Evolutionary conservation across 2,888 invertebrate species (phyloP), one percentile per base, ranked within the genome.

Genomic region (Arrhopalites spinosus): DNA sequence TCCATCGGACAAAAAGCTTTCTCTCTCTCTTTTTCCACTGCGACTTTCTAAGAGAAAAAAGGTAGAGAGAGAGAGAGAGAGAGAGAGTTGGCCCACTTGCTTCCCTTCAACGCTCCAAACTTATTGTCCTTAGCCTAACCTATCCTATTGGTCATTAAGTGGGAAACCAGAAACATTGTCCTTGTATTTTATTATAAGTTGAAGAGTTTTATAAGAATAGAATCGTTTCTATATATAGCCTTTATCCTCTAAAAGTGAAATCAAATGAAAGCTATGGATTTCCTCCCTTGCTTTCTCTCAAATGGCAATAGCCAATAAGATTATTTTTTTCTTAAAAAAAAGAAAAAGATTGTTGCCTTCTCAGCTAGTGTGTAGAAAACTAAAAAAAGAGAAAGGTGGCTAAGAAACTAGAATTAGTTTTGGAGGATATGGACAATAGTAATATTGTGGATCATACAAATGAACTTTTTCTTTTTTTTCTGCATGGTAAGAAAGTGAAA

Each of bases 1-100:
- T 70, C 20, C 56, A 47, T 67, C 56, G 56, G 70, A 70, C 70
- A 70, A 70, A 70, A 30, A 56, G 56, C 56, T 70, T 53, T 30
- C 50, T 61, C 15, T 61, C 20, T 66, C 15, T 20, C 66, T 36
- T 23, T 43, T 45, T 23, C 20, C 36, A 2, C 20, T 20, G 8
- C 53, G 7, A 8, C 53, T 20, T 17, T 17, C 53, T 53, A 36
- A 36, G 36, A 36, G 36, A 36, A 36, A 15, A 45, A 45, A 45
- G 47, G n/a, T n/a, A n/a, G n/a, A 36, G 36, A 7, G 36, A 36
- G 36, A 36, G 36, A 7, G 36, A 36, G 36, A 36, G 11, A 36
- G 11, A 36, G 36, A 36, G 36, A 36, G 36, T 36, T 36, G 36
- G 5, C 15, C 53, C 53, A 20, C 20, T 20, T 20, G 53, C n/a